Percentiles rank a stretch among this genome's conserved stretches.
phyloP scores from a whole-genome alignment of 2,797 vertebrate species.

The Sandelia bainsii region DNA sequence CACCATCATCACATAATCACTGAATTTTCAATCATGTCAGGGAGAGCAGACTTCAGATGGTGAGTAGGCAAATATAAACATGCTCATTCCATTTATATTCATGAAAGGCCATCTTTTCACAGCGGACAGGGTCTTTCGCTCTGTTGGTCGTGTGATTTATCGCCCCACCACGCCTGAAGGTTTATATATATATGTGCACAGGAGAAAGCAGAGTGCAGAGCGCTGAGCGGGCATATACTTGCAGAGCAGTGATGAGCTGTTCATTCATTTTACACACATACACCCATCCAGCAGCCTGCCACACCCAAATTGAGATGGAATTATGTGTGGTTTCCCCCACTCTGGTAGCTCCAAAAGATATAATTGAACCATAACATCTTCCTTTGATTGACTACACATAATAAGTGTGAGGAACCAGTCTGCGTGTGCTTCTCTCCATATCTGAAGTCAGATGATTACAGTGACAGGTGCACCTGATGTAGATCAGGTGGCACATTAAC shows the following conservation, averaged over 20 bases:
- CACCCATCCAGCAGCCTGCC: slow-evolving; percentile 32
- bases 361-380: slow-evolving; percentile 51
- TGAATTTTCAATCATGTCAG: slow-evolving; percentile 60
- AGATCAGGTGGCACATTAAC: slow-evolving; percentile 55
- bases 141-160: slow-evolving; percentile 72
- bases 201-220: slow-evolving; percentile 23
- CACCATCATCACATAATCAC: slow-evolving; percentile 38
- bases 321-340: slow-evolving; percentile 42
- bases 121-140: slow-evolving; percentile 59
- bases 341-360: slow-evolving; percentile 53
- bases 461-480: slow-evolving; percentile 53
- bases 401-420: background rate
- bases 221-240: slow-evolving; percentile 38
- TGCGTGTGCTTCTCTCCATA: background rate
- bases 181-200: slow-evolving; percentile 46
- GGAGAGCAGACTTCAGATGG: slow-evolving; percentile 37
- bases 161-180: slow-evolving; percentile 51
- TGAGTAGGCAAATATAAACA: slow-evolving; percentile 55
- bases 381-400: slow-evolving; percentile 38
- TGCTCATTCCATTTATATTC: slow-evolving; percentile 69
- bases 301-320: slow-evolving; percentile 38
- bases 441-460: background rate
- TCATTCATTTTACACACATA: slow-evolving; percentile 1
- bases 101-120: slow-evolving; percentile 68
- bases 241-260: slow-evolving; percentile 35